Percentiles rank a stretch among this genome's conserved stretches.
phyloP scores from a whole-genome alignment of 2,888 invertebrate species.

The Mellilla xanthometata region DNA sequence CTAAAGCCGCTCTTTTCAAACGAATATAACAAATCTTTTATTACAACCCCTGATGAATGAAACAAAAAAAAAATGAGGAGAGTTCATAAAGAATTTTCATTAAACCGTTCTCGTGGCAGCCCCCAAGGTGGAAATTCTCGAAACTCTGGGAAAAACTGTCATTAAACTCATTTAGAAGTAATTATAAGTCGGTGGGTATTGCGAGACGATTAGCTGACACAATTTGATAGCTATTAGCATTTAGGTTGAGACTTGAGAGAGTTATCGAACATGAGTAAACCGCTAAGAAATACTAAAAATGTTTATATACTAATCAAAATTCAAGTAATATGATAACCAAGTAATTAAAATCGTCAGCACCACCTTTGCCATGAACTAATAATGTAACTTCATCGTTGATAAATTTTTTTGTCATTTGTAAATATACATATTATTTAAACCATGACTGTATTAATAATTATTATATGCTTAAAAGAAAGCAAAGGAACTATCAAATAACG shows the following conservation, averaged over 20 bases:
- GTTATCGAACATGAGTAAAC: no score
- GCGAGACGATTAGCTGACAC: slow-evolving; percentile 45
- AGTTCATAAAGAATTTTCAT: slow-evolving; percentile 39
- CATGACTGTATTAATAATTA: no score
- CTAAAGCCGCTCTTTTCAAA: slow-evolving; percentile 1
- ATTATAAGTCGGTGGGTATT: slow-evolving; percentile 47
- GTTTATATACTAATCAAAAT: no score
- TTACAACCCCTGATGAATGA: slow-evolving; percentile 12
- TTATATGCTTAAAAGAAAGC: no score
- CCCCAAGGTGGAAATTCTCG: slow-evolving; percentile 33
- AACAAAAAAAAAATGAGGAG: slow-evolving; percentile 28
- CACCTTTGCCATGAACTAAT: no score
- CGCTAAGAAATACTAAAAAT: no score
- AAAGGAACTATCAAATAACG: no score
- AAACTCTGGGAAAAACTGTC: slow-evolving; percentile 42
- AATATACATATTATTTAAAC: no score
- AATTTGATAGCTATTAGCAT: slow-evolving; percentile 52
- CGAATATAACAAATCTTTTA: slow-evolving; percentile 12
- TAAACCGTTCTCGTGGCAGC: slow-evolving; percentile 34
- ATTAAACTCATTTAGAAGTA: slow-evolving; percentile 56
- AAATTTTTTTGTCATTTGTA: no score
- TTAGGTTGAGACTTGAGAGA: not conserved
- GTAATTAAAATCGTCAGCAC: no score
- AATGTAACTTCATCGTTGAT: no score
- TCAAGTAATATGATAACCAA: no score